Evolutionary conservation across 92 coral and sea anemone species (phyloP), one percentile per base, ranked within the genome.

Genomic region (Blastomussa wellsi): DNA sequence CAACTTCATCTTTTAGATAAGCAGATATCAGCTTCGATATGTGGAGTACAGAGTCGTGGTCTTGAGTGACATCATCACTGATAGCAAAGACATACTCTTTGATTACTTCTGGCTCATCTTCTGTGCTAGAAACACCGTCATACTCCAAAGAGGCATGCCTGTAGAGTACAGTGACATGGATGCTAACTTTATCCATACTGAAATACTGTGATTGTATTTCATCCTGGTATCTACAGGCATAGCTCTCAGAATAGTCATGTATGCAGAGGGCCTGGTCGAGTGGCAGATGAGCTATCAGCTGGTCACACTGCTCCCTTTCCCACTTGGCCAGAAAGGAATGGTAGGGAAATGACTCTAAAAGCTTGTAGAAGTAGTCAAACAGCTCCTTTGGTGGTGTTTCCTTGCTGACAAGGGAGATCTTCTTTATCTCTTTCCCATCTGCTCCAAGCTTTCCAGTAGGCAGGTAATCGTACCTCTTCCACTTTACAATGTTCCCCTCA

Each of bases 1-100:
- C 66, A 47, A 76, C 81, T 44, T 47, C 78, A 86, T 79, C 41
- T 32, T 33, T 78, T 82, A 87, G 81, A 38, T 90, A 87, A 5
- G 53, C 57, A 7, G 10, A 49, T 3, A 90, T 74, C 0, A 82
- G 78, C 60, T 90, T 83, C 31, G 82, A 84, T 48, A 74, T 78
- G 89, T 90, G 93, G 2, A n/a, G n/a, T n/a, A 90, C 93, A 14
- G 78, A 32, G 41, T 87, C 65, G 44, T 83, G 53, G 37, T 85
- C 90, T 49, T 85, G 94, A 32, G 26, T 70, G 41, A 59, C 74
- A 85, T 91, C 91, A 49, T 91, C 89, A 20, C 89, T 80, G 33
- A 88, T 84, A 35, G 84, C 87, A 75, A 88, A 88, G 33, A 88
- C 28, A 76, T 91, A 92, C 78, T 88, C 88, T 53, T 85, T 91